phyloP scores from a whole-genome alignment of 2,113 vertebrate genomes.

The Gadus chalcogrammus region DNA sequence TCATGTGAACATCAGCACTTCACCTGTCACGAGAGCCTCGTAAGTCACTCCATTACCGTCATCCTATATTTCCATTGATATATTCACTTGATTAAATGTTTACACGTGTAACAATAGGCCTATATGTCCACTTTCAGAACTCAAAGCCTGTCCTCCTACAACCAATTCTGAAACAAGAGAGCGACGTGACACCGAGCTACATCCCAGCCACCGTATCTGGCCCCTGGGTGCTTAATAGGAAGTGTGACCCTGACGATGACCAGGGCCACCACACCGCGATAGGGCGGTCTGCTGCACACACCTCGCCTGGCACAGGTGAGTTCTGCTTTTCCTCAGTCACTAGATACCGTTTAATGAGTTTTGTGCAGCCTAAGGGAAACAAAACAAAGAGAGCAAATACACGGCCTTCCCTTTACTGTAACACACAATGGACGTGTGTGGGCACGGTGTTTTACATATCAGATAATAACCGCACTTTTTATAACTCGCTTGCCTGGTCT shows the following conservation, averaged over 20 bases:
- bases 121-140: slow-evolving; percentile 18
- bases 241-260: too few relatives aligned
- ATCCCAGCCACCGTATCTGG: slow-evolving; percentile 18
- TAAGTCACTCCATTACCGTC: slow-evolving; percentile 26
- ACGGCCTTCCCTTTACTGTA: slow-evolving; percentile 66
- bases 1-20: slow-evolving; percentile 21
- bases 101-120: background rate
- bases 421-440: slow-evolving; percentile 46
- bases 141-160: slow-evolving; percentile 25
- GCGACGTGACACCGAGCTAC: slow-evolving; percentile 9
- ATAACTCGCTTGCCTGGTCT: slow-evolving; percentile 6
- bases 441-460: slow-evolving; percentile 52
- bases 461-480: slow-evolving; percentile 56
- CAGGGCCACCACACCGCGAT: too few relatives aligned
- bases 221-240: too few relatives aligned
- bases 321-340: slow-evolving; percentile 72
- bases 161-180: slow-evolving; percentile 24
- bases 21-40: slow-evolving; percentile 27
- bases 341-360: slow-evolving; percentile 54
- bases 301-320: slow-evolving; percentile 65
- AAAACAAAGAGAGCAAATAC: slow-evolving; percentile 57
- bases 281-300: background rate
- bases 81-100: too few relatives aligned
- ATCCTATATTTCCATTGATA: background rate
- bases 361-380: slow-evolving; percentile 50